These are phyloP conservation scores for Sycobia sp. DNA, from an alignment of 1,140 invertebrate species.

Conservation along the genomic window DNA sequence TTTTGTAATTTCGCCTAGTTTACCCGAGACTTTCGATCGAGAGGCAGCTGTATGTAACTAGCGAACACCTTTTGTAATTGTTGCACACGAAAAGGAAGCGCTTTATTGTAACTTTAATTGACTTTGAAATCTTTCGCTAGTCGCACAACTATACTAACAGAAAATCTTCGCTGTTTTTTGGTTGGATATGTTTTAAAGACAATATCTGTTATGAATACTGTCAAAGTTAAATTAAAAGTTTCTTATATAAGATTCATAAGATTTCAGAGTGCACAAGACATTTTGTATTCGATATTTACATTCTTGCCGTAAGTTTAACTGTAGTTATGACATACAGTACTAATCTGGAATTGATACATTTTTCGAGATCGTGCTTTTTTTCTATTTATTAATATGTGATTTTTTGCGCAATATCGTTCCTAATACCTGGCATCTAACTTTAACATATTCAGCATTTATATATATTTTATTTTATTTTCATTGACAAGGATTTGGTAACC, in stretches of 20 bases:
- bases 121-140: neutral
- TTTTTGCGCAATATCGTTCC: constrained; percentile 13
- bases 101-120: neutral
- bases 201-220: too few species aligned
- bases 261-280: neutral
- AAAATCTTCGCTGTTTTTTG: too few species aligned
- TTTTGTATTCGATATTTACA: constrained; percentile 12
- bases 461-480: neutral
- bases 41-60: constrained; percentile 1
- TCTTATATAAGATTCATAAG: too few species aligned
- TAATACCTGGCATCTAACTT: neutral
- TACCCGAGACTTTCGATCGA: neutral
- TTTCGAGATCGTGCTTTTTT: neutral
- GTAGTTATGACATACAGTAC: neutral
- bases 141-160: neutral
- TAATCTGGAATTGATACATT: constrained; percentile 2
- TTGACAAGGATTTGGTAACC: constrained; percentile 3
- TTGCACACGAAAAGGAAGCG: neutral
- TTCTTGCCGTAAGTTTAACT: neutral
- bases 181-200: too few species aligned
- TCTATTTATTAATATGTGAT: constrained; percentile 10
- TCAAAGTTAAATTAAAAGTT: too few species aligned
- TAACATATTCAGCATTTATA: neutral
- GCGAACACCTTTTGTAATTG: neutral
- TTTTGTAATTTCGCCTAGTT: neutral